phyloP scores from a whole-genome alignment of 2,797 vertebrate species.

The Florisuga fusca region DNA sequence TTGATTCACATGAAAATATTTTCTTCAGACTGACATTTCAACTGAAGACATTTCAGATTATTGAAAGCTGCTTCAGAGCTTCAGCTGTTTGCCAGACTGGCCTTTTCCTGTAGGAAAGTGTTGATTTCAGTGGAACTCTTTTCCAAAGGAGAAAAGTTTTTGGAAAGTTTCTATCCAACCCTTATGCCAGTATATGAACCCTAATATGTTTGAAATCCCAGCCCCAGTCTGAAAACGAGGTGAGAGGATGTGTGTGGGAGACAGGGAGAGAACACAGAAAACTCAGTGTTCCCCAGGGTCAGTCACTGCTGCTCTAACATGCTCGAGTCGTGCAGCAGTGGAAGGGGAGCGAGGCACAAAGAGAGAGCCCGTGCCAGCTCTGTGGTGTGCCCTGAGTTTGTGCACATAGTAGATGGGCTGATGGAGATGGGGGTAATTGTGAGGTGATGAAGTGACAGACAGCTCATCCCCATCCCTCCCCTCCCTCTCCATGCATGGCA shows the following conservation, averaged over 20 bases:
- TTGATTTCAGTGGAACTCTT: slow-evolving; percentile 66
- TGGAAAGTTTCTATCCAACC: slow-evolving; percentile 57
- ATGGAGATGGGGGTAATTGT: not conserved
- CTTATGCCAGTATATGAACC: slow-evolving; percentile 39
- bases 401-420: not conserved
- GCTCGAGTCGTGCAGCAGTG: not conserved
- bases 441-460: not conserved
- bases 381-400: accelerated
- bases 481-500: not conserved
- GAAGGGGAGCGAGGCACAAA: not conserved
- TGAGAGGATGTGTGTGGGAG: slow-evolving; percentile 60
- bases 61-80: slow-evolving; percentile 64
- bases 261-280: slow-evolving; percentile 19
- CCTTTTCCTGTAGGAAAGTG: slow-evolving; percentile 66
- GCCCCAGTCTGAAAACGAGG: slow-evolving; percentile 18
- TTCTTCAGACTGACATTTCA: slow-evolving; percentile 59
- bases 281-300: slow-evolving; percentile 9
- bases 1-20: slow-evolving; percentile 9
- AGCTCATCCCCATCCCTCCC: not conserved
- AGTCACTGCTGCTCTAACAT: not conserved
- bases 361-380: not conserved
- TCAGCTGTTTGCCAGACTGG: slow-evolving; percentile 57
- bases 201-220: slow-evolving; percentile 61
- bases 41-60: slow-evolving; percentile 54
- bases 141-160: slow-evolving; percentile 59